Conservation (phyloP, 2,888 invertebrate species). For the Ochropleura leucogaster region DNA sequence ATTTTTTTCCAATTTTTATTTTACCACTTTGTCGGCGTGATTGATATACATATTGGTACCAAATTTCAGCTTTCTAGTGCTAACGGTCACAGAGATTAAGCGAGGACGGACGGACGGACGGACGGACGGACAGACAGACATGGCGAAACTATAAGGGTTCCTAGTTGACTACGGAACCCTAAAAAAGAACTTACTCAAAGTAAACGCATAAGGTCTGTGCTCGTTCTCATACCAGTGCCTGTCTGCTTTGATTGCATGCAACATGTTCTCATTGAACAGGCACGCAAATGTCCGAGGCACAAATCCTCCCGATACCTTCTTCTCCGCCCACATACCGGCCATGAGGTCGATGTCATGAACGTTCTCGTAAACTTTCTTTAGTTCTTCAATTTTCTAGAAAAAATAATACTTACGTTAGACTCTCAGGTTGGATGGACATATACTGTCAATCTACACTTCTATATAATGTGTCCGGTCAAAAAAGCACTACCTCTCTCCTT, state of each 20-base stretch:
- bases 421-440: neutral
- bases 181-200: slow-evolving; percentile 64
- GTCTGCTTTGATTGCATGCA: slow-evolving; percentile 94
- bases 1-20: too few relatives aligned
- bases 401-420: neutral
- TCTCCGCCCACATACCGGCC: slow-evolving; percentile 96
- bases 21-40: too few relatives aligned
- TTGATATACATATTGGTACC: too few relatives aligned
- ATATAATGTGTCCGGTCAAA: too few relatives aligned
- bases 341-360: slow-evolving; percentile 96
- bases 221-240: slow-evolving; percentile 93
- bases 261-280: slow-evolving; percentile 95
- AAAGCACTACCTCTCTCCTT: too few relatives aligned
- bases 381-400: slow-evolving; percentile 67
- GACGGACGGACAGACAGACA: too few relatives aligned
- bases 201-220: slow-evolving; percentile 74
- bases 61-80: too few relatives aligned
- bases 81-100: too few relatives aligned
- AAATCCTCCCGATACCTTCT: slow-evolving; percentile 94
- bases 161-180: too few relatives aligned
- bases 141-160: too few relatives aligned
- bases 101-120: too few relatives aligned
- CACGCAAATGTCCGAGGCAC: slow-evolving; percentile 96
- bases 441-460: too few relatives aligned
- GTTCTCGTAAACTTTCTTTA: slow-evolving; percentile 79